Percentiles rank a stretch among this genome's conserved stretches.
Conservation (phyloP, 2,797 vertebrate genomes). For the Ctenopoma multispine region DNA sequence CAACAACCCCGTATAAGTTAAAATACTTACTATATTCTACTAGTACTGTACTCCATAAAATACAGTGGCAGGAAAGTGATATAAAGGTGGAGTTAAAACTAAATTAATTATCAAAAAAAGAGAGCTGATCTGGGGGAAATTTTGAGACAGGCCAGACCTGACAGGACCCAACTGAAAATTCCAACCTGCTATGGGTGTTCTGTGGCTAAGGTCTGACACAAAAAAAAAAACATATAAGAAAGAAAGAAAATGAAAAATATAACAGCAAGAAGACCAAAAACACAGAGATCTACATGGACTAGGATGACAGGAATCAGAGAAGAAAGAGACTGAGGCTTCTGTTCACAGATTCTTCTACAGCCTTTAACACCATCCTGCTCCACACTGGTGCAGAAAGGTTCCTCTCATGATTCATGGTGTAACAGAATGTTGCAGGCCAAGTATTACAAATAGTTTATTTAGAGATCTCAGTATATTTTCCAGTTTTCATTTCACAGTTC, state of each 20-base stretch:
- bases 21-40: no score
- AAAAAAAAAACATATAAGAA: background rate
- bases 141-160: no score
- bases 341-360: background rate
- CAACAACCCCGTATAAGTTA: no score
- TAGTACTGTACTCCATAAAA: no score
- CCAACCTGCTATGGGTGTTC: no score
- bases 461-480: background rate
- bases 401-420: background rate
- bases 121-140: no score
- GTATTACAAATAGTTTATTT: background rate
- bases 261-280: constrained; percentile 7
- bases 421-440: background rate
- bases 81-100: no score
- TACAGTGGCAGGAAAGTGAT: no score
- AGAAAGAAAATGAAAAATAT: background rate
- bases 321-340: constrained; percentile 1
- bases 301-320: constrained; percentile 15
- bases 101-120: no score
- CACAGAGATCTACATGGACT: constrained; percentile 28
- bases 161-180: no score
- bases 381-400: background rate
- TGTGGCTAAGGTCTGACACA: no score
- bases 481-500: no score
- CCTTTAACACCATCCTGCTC: background rate